Percentiles rank a stretch among this genome's conserved stretches.
Conservation (phyloP, 1,140 invertebrate species). For the Drosophila lowei region DNA sequence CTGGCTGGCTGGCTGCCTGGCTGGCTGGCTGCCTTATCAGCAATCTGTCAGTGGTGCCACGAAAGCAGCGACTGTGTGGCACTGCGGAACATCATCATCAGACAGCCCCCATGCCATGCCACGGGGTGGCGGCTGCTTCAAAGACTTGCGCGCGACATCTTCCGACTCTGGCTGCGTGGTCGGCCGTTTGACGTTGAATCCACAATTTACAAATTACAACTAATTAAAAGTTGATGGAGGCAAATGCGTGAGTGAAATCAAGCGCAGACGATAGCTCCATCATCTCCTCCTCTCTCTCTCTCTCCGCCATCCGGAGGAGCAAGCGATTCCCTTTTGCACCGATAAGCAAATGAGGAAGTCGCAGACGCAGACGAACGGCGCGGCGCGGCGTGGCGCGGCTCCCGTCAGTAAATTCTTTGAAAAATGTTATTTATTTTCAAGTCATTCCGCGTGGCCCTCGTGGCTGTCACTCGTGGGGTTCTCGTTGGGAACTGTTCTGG, state of each 20-base stretch:
- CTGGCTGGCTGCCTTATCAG: constrained; percentile 56
- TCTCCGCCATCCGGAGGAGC: not conserved
- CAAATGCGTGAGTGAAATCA: constrained; percentile 78
- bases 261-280: constrained; percentile 41
- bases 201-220: constrained; percentile 82
- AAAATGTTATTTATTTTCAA: constrained; percentile 60
- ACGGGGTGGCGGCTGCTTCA: constrained; percentile 59
- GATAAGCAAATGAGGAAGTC: constrained; percentile 78
- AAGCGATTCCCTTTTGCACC: constrained; percentile 23
- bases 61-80: constrained; percentile 27
- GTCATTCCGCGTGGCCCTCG: constrained; percentile 13
- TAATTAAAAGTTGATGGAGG: constrained; percentile 78
- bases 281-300: not conserved
- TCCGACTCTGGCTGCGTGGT: constrained; percentile 39
- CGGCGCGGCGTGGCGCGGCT: not conserved
- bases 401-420: constrained; percentile 53
- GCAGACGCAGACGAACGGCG: not conserved
- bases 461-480: too few relatives aligned
- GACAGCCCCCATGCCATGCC: constrained; percentile 22
- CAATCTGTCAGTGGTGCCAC: constrained; percentile 70
- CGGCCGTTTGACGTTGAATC: constrained; percentile 74
- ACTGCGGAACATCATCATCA: constrained; percentile 46
- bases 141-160: constrained; percentile 38
- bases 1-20: constrained; percentile 15
- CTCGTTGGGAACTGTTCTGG: too few relatives aligned